Conservation (phyloP, 2,797 vertebrate genomes). For the Psittacula derbiana region DNA sequence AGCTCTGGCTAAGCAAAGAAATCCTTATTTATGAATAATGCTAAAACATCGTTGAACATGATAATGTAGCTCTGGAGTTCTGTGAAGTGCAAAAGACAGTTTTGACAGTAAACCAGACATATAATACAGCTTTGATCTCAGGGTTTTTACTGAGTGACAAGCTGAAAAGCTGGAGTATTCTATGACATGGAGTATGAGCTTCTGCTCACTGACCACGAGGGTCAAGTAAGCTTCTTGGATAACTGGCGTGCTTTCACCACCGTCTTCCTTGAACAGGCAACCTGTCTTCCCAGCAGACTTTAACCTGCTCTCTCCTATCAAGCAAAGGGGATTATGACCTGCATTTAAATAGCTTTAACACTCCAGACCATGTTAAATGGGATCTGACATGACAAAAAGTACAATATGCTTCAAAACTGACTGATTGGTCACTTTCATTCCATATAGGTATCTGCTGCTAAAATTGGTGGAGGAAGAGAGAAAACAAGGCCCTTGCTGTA, state of each 20-base stretch:
- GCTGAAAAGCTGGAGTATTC: not conserved
- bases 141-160: not conserved
- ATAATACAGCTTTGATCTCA: not conserved
- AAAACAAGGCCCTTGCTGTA: not conserved
- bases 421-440: not conserved
- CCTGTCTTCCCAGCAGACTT: not conserved
- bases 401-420: not conserved
- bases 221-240: not conserved
- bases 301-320: not conserved
- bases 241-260: not conserved
- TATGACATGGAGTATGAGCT: not conserved
- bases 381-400: not conserved
- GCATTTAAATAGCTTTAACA: constrained; percentile 9
- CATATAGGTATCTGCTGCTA: not conserved
- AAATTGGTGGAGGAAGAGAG: not conserved
- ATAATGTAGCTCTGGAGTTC: not conserved
- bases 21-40: not conserved
- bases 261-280: rapidly evolving
- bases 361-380: not conserved
- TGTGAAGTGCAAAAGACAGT: not conserved
- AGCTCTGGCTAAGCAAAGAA: not conserved
- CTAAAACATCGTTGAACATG: not conserved
- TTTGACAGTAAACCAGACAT: not conserved
- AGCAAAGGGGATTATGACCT: not conserved
- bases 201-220: not conserved